These are phyloP conservation scores for Lasioglossum figueresi DNA, from an alignment of 2,888 invertebrate species.

Conservation along the genomic window DNA sequence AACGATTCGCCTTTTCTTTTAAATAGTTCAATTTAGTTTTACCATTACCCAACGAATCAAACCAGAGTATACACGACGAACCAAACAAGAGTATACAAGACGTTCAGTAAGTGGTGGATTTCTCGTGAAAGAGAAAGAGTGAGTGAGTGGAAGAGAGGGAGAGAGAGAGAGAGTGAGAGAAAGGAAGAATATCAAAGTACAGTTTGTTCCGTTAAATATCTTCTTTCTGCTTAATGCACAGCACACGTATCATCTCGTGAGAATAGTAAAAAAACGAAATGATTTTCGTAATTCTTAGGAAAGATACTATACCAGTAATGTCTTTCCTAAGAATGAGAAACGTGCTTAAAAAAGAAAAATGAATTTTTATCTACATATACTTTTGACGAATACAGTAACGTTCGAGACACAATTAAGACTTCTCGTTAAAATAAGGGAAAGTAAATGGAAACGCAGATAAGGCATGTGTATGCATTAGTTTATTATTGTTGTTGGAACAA, in stretches of 20 bases:
- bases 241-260: slow-evolving; percentile 1
- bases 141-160: not conserved
- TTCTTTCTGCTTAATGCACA: slow-evolving; percentile 10
- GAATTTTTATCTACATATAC: not conserved
- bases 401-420: not conserved
- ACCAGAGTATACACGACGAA: slow-evolving; percentile 5
- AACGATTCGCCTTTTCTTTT: not conserved
- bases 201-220: not conserved
- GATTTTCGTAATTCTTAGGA: slow-evolving; percentile 1
- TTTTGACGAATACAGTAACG: not conserved
- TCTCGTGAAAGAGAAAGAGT: not conserved
- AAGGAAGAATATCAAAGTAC: not conserved
- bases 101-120: slow-evolving; percentile 41
- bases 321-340: not conserved
- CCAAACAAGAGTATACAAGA: slow-evolving; percentile 24
- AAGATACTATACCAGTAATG: not conserved
- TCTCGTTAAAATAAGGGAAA: not conserved
- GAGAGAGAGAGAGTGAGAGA: not conserved
- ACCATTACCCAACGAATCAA: not conserved
- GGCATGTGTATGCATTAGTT: not conserved
- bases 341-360: not conserved
- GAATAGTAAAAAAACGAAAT: slow-evolving; percentile 9
- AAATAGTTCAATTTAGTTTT: not conserved
- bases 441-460: slow-evolving; percentile 12
- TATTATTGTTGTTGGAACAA: not conserved